Conservation (phyloP, 2,113 vertebrate species). For the Pterocles gutturalis region DNA sequence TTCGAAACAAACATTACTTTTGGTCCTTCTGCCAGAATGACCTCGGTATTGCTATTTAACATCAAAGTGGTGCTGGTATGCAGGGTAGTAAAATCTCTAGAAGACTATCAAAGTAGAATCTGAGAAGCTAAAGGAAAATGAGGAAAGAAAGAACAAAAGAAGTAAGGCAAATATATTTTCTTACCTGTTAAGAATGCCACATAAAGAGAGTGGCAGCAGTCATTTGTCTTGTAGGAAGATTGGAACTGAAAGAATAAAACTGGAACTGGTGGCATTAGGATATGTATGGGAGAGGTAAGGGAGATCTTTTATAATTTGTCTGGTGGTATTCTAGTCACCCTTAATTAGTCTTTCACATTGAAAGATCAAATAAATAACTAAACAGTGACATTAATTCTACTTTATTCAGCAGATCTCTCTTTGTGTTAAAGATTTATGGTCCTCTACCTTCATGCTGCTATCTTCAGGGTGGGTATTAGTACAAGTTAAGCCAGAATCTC, state of each 20-base stretch:
- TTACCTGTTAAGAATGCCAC: not conserved
- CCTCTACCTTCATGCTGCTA: not conserved
- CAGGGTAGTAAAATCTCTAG: not conserved
- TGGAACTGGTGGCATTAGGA: not conserved
- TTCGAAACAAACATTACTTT: constrained; percentile 44
- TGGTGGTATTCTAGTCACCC: not conserved
- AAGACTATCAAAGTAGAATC: not conserved
- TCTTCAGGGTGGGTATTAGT: not conserved
- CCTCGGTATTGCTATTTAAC: not conserved
- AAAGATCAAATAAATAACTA: not conserved
- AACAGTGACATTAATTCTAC: not conserved
- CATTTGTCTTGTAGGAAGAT: not conserved
- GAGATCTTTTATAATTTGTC: not conserved
- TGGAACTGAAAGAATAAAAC: not conserved
- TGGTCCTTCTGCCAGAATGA: constrained; percentile 3
- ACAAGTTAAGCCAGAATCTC: not conserved
- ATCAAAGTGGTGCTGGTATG: not conserved
- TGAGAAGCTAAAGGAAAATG: not conserved
- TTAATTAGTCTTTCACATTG: not conserved
- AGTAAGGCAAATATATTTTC: not conserved
- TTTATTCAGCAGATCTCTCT: not conserved
- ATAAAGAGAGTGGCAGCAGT: not conserved
- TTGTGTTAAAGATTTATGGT: not conserved
- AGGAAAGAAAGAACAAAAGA: not conserved
- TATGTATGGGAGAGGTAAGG: not conserved